A percentile compares a stretch with the other conserved stretches of the same genome.
These are phyloP conservation scores for Aphelenchoides besseyi DNA, from an alignment of 1,140 invertebrate species.

Conservation along the genomic window DNA sequence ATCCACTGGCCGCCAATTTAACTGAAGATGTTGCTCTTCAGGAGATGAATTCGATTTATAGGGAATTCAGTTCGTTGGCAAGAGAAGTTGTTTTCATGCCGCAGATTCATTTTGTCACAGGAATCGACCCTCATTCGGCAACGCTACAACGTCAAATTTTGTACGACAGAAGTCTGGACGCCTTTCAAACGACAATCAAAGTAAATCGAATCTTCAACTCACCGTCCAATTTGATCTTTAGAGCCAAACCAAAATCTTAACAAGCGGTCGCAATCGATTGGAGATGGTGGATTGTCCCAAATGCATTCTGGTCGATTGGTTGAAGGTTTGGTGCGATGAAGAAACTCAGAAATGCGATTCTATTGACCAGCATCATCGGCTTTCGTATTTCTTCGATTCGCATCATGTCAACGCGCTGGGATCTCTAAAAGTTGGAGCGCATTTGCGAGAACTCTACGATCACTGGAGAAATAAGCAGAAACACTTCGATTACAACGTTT, in stretches of 20 bases:
- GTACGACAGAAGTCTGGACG: background rate
- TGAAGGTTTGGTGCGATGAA: background rate
- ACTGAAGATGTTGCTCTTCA: background rate
- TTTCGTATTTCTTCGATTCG: background rate
- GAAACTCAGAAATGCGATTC: background rate
- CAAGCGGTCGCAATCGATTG: background rate
- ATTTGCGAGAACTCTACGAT: background rate
- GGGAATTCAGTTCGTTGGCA: background rate
- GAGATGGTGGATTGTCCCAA: background rate
- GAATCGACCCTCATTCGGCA: background rate
- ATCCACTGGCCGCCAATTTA: background rate
- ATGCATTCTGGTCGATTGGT: background rate
- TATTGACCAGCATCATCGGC: background rate
- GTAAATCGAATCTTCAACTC: background rate
- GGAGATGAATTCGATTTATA: background rate
- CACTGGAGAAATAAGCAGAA: background rate
- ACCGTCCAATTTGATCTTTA: background rate
- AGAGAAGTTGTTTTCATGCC: background rate
- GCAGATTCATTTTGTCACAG: background rate
- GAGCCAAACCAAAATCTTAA: background rate
- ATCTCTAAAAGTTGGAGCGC: background rate
- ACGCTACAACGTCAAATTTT: background rate
- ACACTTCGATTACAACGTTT: too few species aligned
- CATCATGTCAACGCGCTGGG: background rate
- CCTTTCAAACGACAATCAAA: background rate